Evolutionary conservation across 2,888 invertebrate genomes (phyloP).

Genomic region (Iselma pallidipennis): DNA sequence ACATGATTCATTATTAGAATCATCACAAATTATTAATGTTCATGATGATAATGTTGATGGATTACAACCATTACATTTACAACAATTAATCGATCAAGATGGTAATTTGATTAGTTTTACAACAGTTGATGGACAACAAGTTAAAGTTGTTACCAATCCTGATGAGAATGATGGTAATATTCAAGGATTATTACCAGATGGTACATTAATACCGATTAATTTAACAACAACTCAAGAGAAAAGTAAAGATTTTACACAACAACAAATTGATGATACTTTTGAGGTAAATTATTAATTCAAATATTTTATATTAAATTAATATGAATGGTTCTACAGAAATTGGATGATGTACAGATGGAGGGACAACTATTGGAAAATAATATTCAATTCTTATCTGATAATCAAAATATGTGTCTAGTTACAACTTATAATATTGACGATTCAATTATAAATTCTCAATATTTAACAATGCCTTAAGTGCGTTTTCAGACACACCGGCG

Average conservation of each 20-base stretch:
- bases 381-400: conserved; percentile 62
- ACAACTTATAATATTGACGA: conserved; percentile 61
- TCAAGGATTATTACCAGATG: conserved; percentile 55
- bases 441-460: conserved; percentile 50
- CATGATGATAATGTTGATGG: conserved; percentile 10
- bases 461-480: conserved; percentile 53
- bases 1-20: conserved; percentile 11
- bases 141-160: conserved; percentile 63
- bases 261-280: conserved; percentile 9
- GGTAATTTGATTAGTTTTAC: conserved; percentile 72
- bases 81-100: conserved; percentile 68
- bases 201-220: conserved; percentile 54
- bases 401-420: conserved; percentile 64
- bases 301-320: neutral
- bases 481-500: too few relatives aligned
- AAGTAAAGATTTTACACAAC: conserved; percentile 7
- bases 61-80: conserved; percentile 32
- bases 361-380: conserved; percentile 23
- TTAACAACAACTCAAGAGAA: conserved; percentile 34
- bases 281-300: conserved; percentile 3
- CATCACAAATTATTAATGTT: conserved; percentile 7
- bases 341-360: conserved; percentile 10
- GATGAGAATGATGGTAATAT: conserved; percentile 60
- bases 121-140: conserved; percentile 69
- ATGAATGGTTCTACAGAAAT: neutral